These are phyloP conservation scores for Vespertilio murinus DNA, from an alignment of 2,797 vertebrate genomes.

Conservation along the genomic window DNA sequence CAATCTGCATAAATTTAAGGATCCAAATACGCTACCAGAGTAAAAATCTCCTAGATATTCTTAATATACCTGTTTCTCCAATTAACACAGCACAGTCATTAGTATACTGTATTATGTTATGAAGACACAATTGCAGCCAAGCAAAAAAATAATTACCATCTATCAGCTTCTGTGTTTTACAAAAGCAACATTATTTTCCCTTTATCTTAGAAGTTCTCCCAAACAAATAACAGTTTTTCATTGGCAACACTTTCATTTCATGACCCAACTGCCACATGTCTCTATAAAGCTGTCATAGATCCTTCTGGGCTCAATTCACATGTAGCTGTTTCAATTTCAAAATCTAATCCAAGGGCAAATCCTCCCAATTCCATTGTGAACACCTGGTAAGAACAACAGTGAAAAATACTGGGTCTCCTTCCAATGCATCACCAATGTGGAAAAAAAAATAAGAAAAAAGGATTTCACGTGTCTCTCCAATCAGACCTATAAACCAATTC, in stretches of 20 bases:
- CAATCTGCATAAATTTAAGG: slow-evolving; percentile 45
- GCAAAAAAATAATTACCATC: slow-evolving; percentile 69
- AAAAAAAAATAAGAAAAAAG: slow-evolving; percentile 26
- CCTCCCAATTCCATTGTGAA: slow-evolving; percentile 37
- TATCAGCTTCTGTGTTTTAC: slow-evolving; percentile 51
- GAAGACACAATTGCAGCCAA: slow-evolving; percentile 55
- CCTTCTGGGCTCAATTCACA: slow-evolving; percentile 32
- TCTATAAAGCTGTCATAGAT: slow-evolving; percentile 37
- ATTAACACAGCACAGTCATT: slow-evolving; percentile 54
- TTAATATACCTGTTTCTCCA: slow-evolving; percentile 54
- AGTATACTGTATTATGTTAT: slow-evolving; percentile 45
- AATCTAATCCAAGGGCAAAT: slow-evolving; percentile 63
- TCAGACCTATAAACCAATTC: background rate
- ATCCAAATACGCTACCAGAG: background rate
- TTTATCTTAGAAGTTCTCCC: slow-evolving; percentile 54
- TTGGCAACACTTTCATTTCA: slow-evolving; percentile 20
- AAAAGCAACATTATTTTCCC: slow-evolving; percentile 61
- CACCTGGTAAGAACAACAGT: slow-evolving; percentile 27
- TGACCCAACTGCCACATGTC: background rate
- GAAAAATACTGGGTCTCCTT: slow-evolving; percentile 16
- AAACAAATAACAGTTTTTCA: slow-evolving; percentile 58
- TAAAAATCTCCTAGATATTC: slow-evolving; percentile 43
- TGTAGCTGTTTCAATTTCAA: slow-evolving; percentile 61
- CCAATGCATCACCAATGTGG: background rate
- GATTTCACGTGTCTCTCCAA: background rate